Conservation (phyloP, 2,797 vertebrate genomes). For the Pitangus sulphuratus region DNA sequence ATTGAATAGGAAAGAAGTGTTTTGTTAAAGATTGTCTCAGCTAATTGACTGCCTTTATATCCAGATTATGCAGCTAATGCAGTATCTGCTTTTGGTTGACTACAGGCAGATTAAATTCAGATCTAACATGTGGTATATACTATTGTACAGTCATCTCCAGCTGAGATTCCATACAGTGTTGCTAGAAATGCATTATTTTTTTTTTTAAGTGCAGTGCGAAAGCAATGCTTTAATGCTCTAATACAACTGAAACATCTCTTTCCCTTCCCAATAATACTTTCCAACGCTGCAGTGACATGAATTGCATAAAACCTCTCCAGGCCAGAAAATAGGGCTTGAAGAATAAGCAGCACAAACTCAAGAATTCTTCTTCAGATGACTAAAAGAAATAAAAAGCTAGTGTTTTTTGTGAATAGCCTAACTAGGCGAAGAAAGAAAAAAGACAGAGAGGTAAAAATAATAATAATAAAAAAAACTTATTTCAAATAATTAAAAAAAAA, state of each 20-base stretch:
- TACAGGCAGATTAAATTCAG: constrained; percentile 2
- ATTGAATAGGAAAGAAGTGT: neutral
- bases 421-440: neutral
- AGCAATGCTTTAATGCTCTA: constrained; percentile 23
- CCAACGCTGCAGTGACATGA: neutral
- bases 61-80: neutral
- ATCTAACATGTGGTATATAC: neutral
- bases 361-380: neutral
- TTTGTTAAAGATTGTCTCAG: neutral
- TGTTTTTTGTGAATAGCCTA: neutral
- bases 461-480: neutral
- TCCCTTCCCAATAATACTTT: constrained; percentile 36
- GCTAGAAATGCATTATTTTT: constrained; percentile 49
- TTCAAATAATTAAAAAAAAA: neutral
- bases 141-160: neutral
- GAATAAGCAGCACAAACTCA: neutral
- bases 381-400: neutral
- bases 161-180: neutral
- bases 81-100: constrained; percentile 4
- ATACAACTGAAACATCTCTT: neutral
- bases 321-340: neutral
- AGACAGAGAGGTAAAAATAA: neutral
- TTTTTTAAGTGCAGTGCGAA: constrained; percentile 18
- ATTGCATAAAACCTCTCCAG: neutral
- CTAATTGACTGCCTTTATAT: neutral